phyloP scores from a whole-genome alignment of 35 echinoderm and acorn worm genomes.

The Nesometra sesokonis region DNA sequence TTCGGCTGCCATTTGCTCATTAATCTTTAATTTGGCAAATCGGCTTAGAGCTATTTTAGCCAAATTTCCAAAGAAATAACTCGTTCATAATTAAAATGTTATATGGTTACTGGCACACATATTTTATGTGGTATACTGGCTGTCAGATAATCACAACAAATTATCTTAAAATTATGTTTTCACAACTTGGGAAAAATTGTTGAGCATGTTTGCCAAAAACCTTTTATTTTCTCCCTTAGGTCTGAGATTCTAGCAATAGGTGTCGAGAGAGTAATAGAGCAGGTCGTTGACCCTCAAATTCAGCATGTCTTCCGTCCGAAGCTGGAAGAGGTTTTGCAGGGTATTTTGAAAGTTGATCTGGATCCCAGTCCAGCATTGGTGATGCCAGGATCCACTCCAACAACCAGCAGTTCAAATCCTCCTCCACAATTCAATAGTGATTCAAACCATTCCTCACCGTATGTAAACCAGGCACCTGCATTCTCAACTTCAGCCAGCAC shows the following conservation, averaged over 20 bases:
- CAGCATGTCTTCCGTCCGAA: constrained; percentile 88
- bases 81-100: no score
- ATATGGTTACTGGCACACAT: no score
- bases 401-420: background rate
- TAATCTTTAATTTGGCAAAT: no score
- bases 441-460: background rate
- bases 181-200: no score
- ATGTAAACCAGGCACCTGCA: background rate
- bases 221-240: constrained; percentile 25
- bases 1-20: no score
- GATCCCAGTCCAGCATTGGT: background rate
- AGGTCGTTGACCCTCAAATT: constrained; percentile 89
- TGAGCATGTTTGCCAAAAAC: no score
- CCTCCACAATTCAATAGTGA: background rate
- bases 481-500: background rate
- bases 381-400: background rate
- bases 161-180: no score
- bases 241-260: constrained; percentile 91
- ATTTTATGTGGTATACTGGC: no score
- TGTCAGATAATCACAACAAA: no score
- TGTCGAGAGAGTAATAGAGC: constrained; percentile 92
- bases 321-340: constrained; percentile 59
- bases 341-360: background rate
- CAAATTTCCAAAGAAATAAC: no score
- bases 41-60: no score